These are phyloP conservation scores for Limnephilus marmoratus DNA, from an alignment of 2,888 invertebrate species.

Conservation along the genomic window DNA sequence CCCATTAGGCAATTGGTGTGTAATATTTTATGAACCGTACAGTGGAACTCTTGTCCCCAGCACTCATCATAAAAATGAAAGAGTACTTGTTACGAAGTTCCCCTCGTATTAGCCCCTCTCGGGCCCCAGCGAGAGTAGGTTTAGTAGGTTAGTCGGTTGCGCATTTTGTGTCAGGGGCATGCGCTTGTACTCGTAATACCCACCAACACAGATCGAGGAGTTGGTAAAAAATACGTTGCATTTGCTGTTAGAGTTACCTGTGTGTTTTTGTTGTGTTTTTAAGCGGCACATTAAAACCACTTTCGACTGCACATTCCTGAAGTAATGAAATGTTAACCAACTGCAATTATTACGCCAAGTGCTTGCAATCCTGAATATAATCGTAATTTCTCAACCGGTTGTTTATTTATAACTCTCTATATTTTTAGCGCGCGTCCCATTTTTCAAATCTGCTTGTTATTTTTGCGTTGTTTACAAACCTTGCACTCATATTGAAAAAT, in stretches of 20 bases:
- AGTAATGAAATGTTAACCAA: not conserved
- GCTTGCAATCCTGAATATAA: not conserved
- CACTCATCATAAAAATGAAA: not conserved
- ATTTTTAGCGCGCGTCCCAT: not conserved
- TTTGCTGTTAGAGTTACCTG: not conserved
- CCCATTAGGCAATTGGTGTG: not conserved
- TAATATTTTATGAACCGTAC: not conserved
- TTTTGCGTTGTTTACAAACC: not conserved
- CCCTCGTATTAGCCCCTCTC: not conserved
- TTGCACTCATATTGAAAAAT: not conserved
- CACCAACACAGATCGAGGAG: constrained; percentile 5
- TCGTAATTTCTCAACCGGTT: not conserved
- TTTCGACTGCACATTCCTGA: not conserved
- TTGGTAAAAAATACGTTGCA: constrained; percentile 25
- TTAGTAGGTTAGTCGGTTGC: constrained; percentile 57
- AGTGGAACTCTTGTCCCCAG: not conserved
- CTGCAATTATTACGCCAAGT: not conserved
- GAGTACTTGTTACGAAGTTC: constrained; percentile 26
- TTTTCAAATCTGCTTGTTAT: not conserved
- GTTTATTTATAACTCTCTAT: not conserved
- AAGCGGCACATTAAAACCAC: not conserved
- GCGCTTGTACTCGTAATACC: constrained; percentile 34
- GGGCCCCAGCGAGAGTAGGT: not conserved
- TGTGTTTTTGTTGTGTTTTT: not conserved
- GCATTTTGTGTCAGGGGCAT: constrained; percentile 60